Conservation (phyloP, 2,113 vertebrate genomes). For the Antechinus flavipes region DNA sequence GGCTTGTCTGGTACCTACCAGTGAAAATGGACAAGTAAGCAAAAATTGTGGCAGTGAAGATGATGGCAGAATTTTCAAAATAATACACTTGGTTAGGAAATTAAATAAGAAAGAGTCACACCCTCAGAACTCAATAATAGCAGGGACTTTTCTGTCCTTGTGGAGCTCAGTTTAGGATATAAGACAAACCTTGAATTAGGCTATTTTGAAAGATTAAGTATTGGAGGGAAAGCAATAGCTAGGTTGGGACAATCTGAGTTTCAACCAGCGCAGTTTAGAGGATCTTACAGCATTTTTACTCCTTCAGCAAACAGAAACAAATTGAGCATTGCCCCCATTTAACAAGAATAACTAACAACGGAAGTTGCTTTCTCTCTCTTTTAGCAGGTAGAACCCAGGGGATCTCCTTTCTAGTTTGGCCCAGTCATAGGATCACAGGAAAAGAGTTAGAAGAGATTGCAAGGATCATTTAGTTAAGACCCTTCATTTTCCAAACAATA, state of each 20-base stretch:
- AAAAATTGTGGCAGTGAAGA: not conserved
- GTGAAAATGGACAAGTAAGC: not conserved
- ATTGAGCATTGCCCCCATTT: not conserved
- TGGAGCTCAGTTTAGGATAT: not conserved
- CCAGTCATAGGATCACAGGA: not conserved
- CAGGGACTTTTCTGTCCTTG: not conserved
- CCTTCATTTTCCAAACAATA: not conserved
- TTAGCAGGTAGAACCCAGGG: not conserved
- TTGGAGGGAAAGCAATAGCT: not conserved
- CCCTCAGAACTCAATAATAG: not conserved
- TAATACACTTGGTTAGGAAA: not conserved
- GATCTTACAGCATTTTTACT: not conserved
- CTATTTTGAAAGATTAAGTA: not conserved
- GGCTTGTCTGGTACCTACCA: not conserved
- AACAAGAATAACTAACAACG: not conserved
- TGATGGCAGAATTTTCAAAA: not conserved
- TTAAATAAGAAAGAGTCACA: not conserved
- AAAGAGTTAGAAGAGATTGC: not conserved
- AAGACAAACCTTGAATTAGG: not conserved
- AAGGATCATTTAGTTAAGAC: not conserved
- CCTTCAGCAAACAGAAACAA: not conserved
- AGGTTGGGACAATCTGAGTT: not conserved
- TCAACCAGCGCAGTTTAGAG: not conserved
- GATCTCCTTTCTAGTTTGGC: not conserved
- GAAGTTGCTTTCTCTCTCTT: not conserved